A percentile compares a stretch with the other conserved stretches of the same genome.
Evolutionary conservation across 1,140 invertebrate species (phyloP).

Genomic region (Drosophila littoralis): DNA sequence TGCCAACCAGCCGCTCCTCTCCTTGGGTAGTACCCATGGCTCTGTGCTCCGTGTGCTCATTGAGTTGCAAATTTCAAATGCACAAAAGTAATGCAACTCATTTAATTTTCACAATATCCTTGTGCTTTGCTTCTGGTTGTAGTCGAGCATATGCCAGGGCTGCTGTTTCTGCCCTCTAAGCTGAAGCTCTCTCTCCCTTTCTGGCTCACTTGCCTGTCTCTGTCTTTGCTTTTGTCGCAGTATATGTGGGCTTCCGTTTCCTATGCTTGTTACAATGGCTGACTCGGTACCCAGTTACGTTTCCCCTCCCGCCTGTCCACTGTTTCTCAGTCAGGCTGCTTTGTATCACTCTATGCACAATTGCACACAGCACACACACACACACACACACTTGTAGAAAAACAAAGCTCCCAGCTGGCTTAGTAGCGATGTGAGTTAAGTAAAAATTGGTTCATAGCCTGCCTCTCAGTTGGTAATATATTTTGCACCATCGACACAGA

Average conservation of each 20-base stretch:
- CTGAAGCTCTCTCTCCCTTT: constrained; percentile 16
- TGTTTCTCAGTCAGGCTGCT: constrained; percentile 36
- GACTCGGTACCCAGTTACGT: constrained; percentile 40
- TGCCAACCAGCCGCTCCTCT: constrained; percentile 6
- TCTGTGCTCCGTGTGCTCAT: constrained; percentile 61
- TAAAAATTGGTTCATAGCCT: constrained; percentile 69
- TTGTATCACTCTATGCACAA: constrained; percentile 76
- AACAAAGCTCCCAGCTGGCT: constrained; percentile 55
- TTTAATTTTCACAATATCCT: constrained; percentile 81
- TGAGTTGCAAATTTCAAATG: constrained; percentile 81
- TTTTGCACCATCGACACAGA: constrained; percentile 51
- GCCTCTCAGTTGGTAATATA: constrained; percentile 47
- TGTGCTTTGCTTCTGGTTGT: constrained; percentile 60
- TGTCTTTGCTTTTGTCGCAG: background rate
- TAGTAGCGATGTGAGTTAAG: constrained; percentile 62
- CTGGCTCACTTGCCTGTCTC: background rate
- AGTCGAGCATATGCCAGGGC: constrained; percentile 56
- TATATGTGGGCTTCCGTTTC: constrained; percentile 62
- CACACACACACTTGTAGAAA: constrained; percentile 31
- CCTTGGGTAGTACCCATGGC: constrained; percentile 12
- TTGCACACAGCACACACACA: constrained; percentile 58
- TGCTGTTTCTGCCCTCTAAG: constrained; percentile 24
- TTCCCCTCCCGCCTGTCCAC: constrained; percentile 12
- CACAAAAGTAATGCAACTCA: constrained; percentile 81
- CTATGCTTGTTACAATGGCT: constrained; percentile 64